A percentile compares a stretch with the other conserved stretches of the same genome.
phyloP scores from a whole-genome alignment of 2,888 invertebrate genomes.

The Ligdia adustata region DNA sequence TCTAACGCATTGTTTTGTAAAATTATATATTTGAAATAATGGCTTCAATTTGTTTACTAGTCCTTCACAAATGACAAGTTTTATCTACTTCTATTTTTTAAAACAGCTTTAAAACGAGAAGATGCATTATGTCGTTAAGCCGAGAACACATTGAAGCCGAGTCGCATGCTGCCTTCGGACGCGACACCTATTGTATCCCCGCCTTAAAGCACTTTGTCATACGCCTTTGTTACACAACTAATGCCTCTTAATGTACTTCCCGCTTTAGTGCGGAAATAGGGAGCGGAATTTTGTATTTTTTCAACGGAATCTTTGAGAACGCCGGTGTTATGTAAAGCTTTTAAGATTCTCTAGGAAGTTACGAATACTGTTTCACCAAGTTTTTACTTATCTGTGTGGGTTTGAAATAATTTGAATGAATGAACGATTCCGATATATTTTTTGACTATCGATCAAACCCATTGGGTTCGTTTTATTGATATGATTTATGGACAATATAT shows the following conservation, averaged over 20 bases:
- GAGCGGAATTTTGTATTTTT: conserved; percentile 49
- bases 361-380: too few relatives aligned
- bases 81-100: neutral
- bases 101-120: conserved; percentile 45
- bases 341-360: too few relatives aligned
- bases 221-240: conserved; percentile 70
- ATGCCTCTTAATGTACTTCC: conserved; percentile 66
- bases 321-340: neutral
- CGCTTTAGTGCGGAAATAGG: conserved; percentile 59
- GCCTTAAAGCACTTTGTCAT: conserved; percentile 67
- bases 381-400: too few relatives aligned
- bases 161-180: conserved; percentile 44
- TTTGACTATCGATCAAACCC: too few relatives aligned
- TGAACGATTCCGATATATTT: too few relatives aligned
- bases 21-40: too few relatives aligned
- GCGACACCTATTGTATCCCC: conserved; percentile 58
- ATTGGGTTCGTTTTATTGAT: too few relatives aligned
- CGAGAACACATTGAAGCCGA: conserved; percentile 49
- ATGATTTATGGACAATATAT: too few relatives aligned
- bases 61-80: too few relatives aligned
- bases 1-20: too few relatives aligned
- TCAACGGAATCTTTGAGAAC: conserved; percentile 3
- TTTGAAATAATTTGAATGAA: too few relatives aligned
- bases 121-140: conserved; percentile 72
- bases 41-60: too few relatives aligned